Conservation (phyloP, 2,888 invertebrate species). For the Lymantria monacha region DNA sequence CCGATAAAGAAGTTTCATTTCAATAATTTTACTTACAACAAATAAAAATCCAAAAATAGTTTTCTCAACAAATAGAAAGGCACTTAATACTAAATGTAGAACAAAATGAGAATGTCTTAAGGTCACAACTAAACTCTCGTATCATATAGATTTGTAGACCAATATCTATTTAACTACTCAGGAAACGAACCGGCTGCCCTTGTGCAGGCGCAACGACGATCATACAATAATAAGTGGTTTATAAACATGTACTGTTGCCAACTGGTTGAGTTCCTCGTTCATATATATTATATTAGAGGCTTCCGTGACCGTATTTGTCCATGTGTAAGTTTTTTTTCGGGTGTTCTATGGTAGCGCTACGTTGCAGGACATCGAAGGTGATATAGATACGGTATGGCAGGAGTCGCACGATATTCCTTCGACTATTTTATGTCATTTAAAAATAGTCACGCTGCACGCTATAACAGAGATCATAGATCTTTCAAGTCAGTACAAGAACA, state of each 20-base stretch:
- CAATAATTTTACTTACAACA: too few relatives aligned
- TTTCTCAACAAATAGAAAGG: background rate
- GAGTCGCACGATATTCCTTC: too few relatives aligned
- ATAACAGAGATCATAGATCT: too few relatives aligned
- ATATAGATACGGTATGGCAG: too few relatives aligned
- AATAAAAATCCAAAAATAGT: too few relatives aligned
- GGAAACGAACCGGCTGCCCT: constrained; percentile 74
- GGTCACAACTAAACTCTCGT: constrained; percentile 29
- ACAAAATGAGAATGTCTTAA: constrained; percentile 15
- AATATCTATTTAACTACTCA: constrained; percentile 55
- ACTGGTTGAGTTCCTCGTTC: constrained; percentile 16
- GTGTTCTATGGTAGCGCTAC: too few relatives aligned
- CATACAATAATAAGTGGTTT: constrained; percentile 31
- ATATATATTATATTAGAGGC: constrained; percentile 8
- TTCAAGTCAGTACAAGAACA: too few relatives aligned
- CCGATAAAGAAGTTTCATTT: too few relatives aligned
- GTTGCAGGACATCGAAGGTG: too few relatives aligned
- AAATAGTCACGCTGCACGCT: too few relatives aligned
- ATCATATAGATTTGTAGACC: constrained; percentile 41
- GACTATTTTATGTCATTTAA: too few relatives aligned
- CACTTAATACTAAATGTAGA: background rate
- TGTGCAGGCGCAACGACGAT: constrained; percentile 44
- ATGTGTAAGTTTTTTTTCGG: too few relatives aligned
- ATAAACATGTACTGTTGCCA: constrained; percentile 33
- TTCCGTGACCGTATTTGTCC: background rate